Percentiles rank a stretch among this genome's conserved stretches.
These are phyloP conservation scores for Pogonocichla stellata DNA, from an alignment of 2,113 vertebrate species.

Conservation along the genomic window DNA sequence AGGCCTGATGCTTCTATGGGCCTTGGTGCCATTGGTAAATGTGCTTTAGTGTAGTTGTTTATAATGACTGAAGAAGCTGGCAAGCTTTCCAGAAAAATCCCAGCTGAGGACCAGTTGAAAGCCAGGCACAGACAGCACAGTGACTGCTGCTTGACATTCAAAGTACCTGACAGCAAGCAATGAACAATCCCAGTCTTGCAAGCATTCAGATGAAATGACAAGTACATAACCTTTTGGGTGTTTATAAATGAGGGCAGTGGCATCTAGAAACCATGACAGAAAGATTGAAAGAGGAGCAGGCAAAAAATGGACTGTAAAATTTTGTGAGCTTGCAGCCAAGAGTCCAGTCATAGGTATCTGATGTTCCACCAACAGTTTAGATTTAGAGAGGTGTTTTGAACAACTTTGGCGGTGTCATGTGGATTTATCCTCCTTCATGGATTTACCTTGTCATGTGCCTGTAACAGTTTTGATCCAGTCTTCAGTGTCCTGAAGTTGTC, in stretches of 20 bases:
- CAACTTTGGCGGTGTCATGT: neutral
- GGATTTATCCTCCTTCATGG: neutral
- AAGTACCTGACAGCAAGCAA: neutral
- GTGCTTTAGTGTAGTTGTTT: neutral
- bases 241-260: neutral
- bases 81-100: neutral
- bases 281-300: neutral
- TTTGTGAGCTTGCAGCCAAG: neutral
- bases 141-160: neutral
- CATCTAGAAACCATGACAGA: neutral
- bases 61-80: neutral
- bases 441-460: neutral
- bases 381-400: neutral
- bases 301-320: neutral
- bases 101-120: neutral
- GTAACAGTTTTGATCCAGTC: neutral
- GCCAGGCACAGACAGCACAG: neutral
- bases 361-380: neutral
- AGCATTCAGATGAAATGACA: neutral
- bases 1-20: neutral
- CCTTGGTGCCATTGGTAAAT: neutral
- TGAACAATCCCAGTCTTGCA: neutral
- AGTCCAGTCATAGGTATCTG: fast-evolving
- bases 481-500: neutral
- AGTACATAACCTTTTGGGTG: neutral